phyloP scores from a whole-genome alignment of 2,113 vertebrate genomes.

The Hypanus sabinus region DNA sequence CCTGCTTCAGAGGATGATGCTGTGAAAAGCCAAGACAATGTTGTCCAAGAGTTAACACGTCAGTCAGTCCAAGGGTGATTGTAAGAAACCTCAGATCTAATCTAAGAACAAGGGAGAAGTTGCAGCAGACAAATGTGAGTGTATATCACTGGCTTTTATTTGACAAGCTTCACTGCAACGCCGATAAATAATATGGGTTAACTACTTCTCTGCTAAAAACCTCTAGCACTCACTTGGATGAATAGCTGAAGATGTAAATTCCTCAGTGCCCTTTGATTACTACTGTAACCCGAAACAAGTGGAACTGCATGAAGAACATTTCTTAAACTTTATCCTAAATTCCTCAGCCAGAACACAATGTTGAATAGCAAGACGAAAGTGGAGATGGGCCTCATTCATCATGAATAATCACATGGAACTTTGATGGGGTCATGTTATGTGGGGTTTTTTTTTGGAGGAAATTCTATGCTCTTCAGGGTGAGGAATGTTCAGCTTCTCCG shows the following conservation, averaged over 20 bases:
- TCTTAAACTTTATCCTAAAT: background rate
- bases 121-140: conserved; percentile 2
- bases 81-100: conserved; percentile 20
- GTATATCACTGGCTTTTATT: conserved; percentile 11
- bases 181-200: background rate
- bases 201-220: background rate
- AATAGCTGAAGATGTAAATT: background rate
- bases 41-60: conserved; percentile 5
- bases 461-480: background rate
- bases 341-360: background rate
- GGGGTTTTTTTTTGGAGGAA: background rate
- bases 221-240: background rate
- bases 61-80: background rate
- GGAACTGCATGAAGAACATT: background rate
- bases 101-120: background rate
- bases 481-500: background rate
- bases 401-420: background rate
- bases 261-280: background rate
- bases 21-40: background rate
- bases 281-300: background rate
- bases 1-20: background rate
- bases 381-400: background rate
- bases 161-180: background rate
- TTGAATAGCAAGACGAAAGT: background rate
- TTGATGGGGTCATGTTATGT: background rate